A percentile compares a stretch with the other conserved stretches of the same genome.
phyloP scores from a whole-genome alignment of 2,888 invertebrate genomes.

The Spialia ferax region DNA sequence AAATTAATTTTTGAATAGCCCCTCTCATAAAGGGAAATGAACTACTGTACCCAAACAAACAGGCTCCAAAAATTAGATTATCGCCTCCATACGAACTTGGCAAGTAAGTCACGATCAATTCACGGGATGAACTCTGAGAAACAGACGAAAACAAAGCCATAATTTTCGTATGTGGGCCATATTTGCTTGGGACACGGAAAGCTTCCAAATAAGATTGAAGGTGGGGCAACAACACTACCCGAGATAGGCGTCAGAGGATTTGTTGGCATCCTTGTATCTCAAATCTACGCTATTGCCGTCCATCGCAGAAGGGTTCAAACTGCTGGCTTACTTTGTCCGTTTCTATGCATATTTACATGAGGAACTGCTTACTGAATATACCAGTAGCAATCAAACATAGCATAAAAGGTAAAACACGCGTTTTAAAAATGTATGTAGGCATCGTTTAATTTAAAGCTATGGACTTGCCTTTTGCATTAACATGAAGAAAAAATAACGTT shows the following conservation, averaged over 20 bases:
- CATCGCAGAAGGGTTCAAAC: too few species aligned
- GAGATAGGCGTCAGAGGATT: slow-evolving; percentile 34
- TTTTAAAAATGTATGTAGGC: too few species aligned
- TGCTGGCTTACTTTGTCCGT: too few species aligned
- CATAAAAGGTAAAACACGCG: too few species aligned
- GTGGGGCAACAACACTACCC: slow-evolving; percentile 39
- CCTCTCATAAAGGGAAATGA: not conserved
- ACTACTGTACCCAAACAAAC: slow-evolving; percentile 7
- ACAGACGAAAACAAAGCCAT: slow-evolving; percentile 69
- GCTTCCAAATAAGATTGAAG: slow-evolving; percentile 43
- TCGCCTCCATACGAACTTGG: slow-evolving; percentile 27
- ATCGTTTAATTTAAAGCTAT: too few species aligned
- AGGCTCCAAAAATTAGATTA: slow-evolving; percentile 28
- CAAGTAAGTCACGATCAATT: slow-evolving; percentile 43
- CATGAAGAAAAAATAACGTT: too few species aligned
- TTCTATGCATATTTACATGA: too few species aligned
- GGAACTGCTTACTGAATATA: too few species aligned
- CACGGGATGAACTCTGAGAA: slow-evolving; percentile 46
- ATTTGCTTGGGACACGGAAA: slow-evolving; percentile 49
- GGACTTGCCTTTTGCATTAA: too few species aligned
- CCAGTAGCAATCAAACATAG: too few species aligned
- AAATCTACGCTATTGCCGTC: too few species aligned
- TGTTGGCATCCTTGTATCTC: slow-evolving; percentile 30
- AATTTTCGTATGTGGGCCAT: slow-evolving; percentile 59
- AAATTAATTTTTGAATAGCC: not conserved